Evolutionary conservation across 2,113 vertebrate genomes (phyloP), one percentile per base, ranked within the genome.

Genomic region (Ophthalmolycus amberensis): DNA sequence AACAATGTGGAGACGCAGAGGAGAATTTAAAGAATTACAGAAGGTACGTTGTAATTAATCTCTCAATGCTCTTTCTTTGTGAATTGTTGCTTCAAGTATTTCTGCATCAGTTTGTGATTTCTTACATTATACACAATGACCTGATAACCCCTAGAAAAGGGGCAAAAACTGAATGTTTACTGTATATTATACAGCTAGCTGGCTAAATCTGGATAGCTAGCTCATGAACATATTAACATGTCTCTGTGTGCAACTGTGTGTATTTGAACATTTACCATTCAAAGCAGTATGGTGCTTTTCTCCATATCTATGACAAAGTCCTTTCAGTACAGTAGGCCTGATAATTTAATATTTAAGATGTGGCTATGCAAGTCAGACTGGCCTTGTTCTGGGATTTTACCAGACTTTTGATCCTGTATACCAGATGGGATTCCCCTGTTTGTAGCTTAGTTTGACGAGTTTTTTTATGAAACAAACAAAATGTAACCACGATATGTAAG

Each of bases 31-130:
- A 38, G 14, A 66, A 32, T 50, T 22, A 22, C 38, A 15, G 2
- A 72, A 58, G 50, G 29, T 34, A 66, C 22, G 66, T 37, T 66
- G 5, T 29, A 60, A 67, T 75, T 32, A 42, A 16, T 74, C 7
- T 27, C 38, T 52, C n/a, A 67, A 38, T 60, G 67, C 6, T 29
- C n/a, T 25, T 60, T 25, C n/a, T 48, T 50, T 59, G 14, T 25
- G 38, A 34, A 65, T 12, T 34, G 9, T 62, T 16, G 12, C 25
- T 29, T 27, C 25, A 15, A 58, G 12, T 15, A 65, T 72, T 65
- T 65, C 48, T 37, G 18, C 18, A 40, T 50, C 42, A 52, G 15
- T 29, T 25, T 44, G n/a, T 38, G 37, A 20, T 25, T 46, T 56
- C 15, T 62, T 69, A 50, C 5, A 25, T 68, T 46, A n/a, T 29